Conservation (phyloP, 2,888 invertebrate genomes). For the Hemicrepidius hirtus region DNA sequence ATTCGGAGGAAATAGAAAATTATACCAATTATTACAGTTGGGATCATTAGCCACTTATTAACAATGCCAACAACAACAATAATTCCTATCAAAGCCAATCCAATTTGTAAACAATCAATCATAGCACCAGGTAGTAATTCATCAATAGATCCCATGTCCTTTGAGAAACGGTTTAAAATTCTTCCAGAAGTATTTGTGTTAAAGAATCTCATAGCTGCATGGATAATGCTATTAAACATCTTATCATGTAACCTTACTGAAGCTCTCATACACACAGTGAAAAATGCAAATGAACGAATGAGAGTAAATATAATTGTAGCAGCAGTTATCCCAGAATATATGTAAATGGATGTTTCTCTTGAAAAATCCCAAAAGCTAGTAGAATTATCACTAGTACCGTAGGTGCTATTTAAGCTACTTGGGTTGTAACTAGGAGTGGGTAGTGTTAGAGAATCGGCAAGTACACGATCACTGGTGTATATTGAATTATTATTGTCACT, state of each 20-base stretch:
- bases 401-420: not conserved
- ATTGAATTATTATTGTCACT: not conserved
- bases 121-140: slow-evolving; percentile 78
- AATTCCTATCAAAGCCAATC: slow-evolving; percentile 86
- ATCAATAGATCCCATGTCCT: slow-evolving; percentile 87
- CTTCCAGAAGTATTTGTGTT: slow-evolving; percentile 89
- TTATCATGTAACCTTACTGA: slow-evolving; percentile 86
- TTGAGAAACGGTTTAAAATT: slow-evolving; percentile 91
- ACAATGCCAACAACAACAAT: slow-evolving; percentile 86
- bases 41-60: slow-evolving; percentile 83
- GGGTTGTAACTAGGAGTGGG: not conserved
- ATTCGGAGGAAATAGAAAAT: slow-evolving; percentile 85
- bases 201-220: slow-evolving; percentile 90
- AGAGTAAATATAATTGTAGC: slow-evolving; percentile 74
- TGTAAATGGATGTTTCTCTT: slow-evolving; percentile 66
- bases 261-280: slow-evolving; percentile 82
- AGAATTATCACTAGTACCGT: not conserved
- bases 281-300: slow-evolving; percentile 79
- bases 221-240: slow-evolving; percentile 89
- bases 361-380: slow-evolving; percentile 64
- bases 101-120: slow-evolving; percentile 81
- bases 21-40: slow-evolving; percentile 80
- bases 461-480: not conserved
- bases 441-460: not conserved
- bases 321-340: slow-evolving; percentile 73